Percentiles rank a stretch among this genome's conserved stretches.
Evolutionary conservation across 2,888 invertebrate genomes (phyloP).

Genomic region (Folsomia candida): DNA sequence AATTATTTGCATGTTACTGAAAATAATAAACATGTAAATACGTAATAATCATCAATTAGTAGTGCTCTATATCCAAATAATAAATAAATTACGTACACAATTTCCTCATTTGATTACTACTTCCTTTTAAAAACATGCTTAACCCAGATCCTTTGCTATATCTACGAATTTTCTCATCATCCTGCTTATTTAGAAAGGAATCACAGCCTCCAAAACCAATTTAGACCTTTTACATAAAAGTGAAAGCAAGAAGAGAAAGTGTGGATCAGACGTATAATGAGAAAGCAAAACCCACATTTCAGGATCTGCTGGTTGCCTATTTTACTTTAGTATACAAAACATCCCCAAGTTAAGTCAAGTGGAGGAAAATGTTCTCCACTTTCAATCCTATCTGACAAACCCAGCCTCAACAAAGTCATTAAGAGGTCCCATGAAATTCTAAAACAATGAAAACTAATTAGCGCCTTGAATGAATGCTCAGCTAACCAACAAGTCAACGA

Average conservation of each 20-base stretch:
- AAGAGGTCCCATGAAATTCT: conserved; percentile 9
- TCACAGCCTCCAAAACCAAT: not conserved
- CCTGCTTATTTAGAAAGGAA: not conserved
- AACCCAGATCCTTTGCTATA: no score
- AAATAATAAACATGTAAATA: no score
- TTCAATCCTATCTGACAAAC: not conserved
- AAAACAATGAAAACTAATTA: conserved; percentile 21
- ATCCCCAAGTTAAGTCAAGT: not conserved
- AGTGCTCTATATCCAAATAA: no score
- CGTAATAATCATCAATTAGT: no score
- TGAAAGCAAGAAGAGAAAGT: no score
- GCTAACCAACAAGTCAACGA: not conserved
- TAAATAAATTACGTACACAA: no score
- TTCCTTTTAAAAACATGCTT: no score
- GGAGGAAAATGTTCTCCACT: not conserved
- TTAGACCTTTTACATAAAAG: not conserved
- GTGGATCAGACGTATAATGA: no score
- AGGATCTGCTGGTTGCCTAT: not conserved
- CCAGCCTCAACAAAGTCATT: conserved; percentile 8
- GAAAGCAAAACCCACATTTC: no score
- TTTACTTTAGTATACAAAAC: no score
- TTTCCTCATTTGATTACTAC: no score
- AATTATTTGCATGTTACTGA: no score
- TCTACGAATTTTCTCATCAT: not conserved
- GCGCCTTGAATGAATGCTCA: not conserved